A percentile compares a stretch with the other conserved stretches of the same genome.
These are phyloP conservation scores for Tethea ocularis DNA, from an alignment of 2,888 invertebrate species.

Conservation along the genomic window DNA sequence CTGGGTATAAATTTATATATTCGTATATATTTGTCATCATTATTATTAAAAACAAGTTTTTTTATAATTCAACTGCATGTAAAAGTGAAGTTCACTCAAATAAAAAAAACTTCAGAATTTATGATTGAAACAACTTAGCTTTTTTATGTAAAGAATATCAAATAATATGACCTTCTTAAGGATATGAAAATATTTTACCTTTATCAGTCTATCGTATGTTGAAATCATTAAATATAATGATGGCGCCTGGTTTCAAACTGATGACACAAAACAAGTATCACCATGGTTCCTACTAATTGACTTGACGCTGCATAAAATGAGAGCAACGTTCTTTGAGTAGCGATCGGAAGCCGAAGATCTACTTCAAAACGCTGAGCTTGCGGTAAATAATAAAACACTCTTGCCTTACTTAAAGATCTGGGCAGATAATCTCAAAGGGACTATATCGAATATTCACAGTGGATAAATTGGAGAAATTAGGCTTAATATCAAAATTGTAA, in stretches of 20 bases:
- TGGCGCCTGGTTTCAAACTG: neutral
- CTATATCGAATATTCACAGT: neutral
- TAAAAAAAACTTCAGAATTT: too few species aligned
- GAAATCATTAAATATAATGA: too few species aligned
- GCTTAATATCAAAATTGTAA: neutral
- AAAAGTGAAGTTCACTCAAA: too few species aligned
- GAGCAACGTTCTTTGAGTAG: slow-evolving; percentile 5
- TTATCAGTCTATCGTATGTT: too few species aligned
- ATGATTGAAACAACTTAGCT: too few species aligned
- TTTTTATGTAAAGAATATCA: too few species aligned
- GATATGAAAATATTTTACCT: too few species aligned
- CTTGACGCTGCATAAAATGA: slow-evolving; percentile 6
- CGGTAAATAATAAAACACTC: slow-evolving; percentile 1
- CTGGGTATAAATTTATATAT: too few species aligned
- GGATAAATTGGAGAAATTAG: neutral
- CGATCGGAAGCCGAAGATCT: neutral
- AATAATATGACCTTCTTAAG: too few species aligned
- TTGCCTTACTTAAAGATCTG: slow-evolving; percentile 1
- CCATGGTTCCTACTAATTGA: neutral
- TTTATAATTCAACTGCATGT: too few species aligned
- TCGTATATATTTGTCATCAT: too few species aligned
- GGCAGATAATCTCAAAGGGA: neutral
- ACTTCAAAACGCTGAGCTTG: neutral
- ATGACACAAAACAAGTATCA: neutral
- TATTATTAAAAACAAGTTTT: too few species aligned